Conservation (phyloP, 2,888 invertebrate species). For the Schizaphis graminum region DNA sequence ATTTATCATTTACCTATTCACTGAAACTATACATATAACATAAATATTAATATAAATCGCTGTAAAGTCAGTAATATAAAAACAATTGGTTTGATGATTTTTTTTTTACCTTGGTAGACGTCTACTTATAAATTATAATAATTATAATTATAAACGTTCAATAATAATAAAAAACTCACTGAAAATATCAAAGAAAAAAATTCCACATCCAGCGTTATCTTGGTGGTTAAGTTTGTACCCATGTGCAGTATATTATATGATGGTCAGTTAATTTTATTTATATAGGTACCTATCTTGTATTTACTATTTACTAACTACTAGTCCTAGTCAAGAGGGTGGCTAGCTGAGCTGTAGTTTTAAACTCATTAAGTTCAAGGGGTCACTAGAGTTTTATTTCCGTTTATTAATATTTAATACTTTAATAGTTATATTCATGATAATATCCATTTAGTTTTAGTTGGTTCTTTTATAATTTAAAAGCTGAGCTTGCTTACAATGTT, state of each 20-base stretch:
- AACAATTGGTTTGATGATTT: not conserved
- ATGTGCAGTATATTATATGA: not conserved
- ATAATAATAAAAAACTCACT: not conserved
- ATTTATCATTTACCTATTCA: not conserved
- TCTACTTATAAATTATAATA: not conserved
- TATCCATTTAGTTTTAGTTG: not conserved
- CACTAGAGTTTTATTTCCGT: not conserved
- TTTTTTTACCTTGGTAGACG: not conserved
- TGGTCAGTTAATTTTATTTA: not conserved
- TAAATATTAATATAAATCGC: not conserved
- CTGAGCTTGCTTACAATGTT: no score
- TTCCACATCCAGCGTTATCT: not conserved
- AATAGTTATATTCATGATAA: not conserved
- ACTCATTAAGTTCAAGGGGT: not conserved
- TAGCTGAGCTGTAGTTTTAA: not conserved
- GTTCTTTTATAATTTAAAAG: no score
- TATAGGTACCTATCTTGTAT: not conserved
- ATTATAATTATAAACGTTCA: not conserved
- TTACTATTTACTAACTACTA: not conserved
- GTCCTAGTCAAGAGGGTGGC: not conserved
- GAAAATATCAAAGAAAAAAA: not conserved
- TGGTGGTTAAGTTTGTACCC: not conserved
- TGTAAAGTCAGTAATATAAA: not conserved
- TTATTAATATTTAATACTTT: not conserved
- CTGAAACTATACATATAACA: not conserved